Conservation (phyloP, 37 sponge, comb jelly and placozoan genomes). For the Beroe ovata region DNA sequence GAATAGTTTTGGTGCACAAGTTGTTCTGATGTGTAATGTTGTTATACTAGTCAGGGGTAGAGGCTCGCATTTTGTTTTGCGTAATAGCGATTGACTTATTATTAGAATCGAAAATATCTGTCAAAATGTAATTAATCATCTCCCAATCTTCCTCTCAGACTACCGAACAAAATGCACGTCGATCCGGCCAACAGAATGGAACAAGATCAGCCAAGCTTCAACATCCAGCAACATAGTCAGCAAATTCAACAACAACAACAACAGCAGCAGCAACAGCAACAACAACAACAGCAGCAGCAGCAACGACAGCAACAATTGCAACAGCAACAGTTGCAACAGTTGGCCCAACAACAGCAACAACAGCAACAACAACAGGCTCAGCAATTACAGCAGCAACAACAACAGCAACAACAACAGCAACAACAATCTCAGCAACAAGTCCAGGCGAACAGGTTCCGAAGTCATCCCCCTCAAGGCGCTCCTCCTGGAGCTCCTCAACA, state of each 20-base stretch:
- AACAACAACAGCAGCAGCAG: neutral
- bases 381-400: constrained; percentile 2
- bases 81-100: no score
- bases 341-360: neutral
- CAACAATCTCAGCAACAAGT: neutral
- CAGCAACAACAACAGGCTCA: neutral
- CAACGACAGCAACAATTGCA: neutral
- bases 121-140: no score
- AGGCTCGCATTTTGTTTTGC: no score
- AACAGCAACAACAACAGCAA: neutral
- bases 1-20: no score
- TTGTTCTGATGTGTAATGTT: no score
- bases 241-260: constrained; percentile 11
- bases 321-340: no score
- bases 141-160: neutral
- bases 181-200: neutral
- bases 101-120: no score
- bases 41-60: no score
- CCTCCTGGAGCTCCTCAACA: neutral
- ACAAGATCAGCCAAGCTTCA: neutral
- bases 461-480: neutral
- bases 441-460: neutral
- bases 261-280: neutral
- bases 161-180: neutral
- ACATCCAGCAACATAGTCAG: constrained; percentile 11